Percentiles rank a stretch among this genome's conserved stretches.
Conservation (phyloP, 2,888 invertebrate species). For the Dysmachus trigonus region DNA sequence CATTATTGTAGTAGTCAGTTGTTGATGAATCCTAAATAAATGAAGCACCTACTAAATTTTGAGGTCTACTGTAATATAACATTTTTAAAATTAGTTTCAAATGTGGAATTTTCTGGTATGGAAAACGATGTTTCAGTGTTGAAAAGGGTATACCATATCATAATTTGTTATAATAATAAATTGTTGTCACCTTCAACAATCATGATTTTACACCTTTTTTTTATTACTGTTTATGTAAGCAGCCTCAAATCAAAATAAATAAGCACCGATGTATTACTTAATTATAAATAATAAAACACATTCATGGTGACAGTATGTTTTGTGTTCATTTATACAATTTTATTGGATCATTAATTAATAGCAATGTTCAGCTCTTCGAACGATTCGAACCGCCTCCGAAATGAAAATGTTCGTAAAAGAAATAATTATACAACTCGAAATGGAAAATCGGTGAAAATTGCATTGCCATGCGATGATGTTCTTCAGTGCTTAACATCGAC, state of each 20-base stretch:
- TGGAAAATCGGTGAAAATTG: constrained; percentile 14
- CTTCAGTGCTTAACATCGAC: neutral
- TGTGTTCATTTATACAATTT: neutral
- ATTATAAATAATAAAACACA: neutral
- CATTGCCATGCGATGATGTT: neutral
- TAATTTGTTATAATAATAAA: neutral
- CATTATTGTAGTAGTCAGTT: no score
- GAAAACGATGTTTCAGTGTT: no score
- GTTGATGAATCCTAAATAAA: no score
- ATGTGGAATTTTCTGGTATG: no score
- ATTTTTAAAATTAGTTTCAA: no score
- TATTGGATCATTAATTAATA: constrained; percentile 10
- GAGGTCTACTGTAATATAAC: no score
- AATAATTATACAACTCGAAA: neutral
- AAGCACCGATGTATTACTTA: neutral
- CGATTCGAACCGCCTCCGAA: neutral
- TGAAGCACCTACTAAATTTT: no score
- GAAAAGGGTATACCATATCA: no score
- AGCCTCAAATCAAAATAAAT: neutral
- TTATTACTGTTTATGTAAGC: neutral
- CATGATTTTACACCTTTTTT: neutral
- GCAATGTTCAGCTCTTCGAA: neutral
- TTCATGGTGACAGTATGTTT: neutral
- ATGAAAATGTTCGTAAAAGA: neutral
- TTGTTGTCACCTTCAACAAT: neutral